Evolutionary conservation across 2,113 vertebrate species (phyloP), one percentile per base, ranked within the genome.

Genomic region (Perca schrenkii): DNA sequence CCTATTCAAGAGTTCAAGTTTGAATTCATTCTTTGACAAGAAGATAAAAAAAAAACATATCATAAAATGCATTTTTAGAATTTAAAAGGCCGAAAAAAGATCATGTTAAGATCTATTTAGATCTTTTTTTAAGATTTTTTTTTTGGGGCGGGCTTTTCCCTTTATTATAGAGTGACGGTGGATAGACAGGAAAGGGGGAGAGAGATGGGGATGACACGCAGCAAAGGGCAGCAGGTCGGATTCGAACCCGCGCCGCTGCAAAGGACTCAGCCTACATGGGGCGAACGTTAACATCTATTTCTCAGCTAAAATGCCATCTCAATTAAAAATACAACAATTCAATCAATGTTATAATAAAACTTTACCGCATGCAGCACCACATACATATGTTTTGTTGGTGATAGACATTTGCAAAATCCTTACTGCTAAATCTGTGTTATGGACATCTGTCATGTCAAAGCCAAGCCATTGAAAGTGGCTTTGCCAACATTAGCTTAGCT

Each of bases 21-120:
- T 60, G 31, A 65, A 64, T 54, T 47, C 22, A 34, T 2, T 19
- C 34, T 8, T 2, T 28, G 46, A 40, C 28, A 64, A 47, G 22
- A 19, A 64, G 22, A n/a, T 31, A n/a, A n/a, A n/a, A 56, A 72
- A 76, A 65, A 60, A 21, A 64, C 22, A 43, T 22, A n/a, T n/a
- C 25, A 3, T 8, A 1, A 43, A 43, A 54, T 13, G 7, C 4
- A 65, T 13, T 25, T 65, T 40, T 19, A 47, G 12, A 19, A 47
- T 49, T n/a, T 19, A 65, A 65, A 64, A 22, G 40, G 40, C 36
- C 11, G 10, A 49, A n/a, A 43, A 49, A 16, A 28, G 11, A 14
- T 15, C 25, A 58, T 34, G 28, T 21, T 8, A 3, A 15, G 13
- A 50, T 3, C 8, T 28, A 10, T 36, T 43, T 56, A n/a, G n/a